Conservation (phyloP, 2,797 vertebrate species). For the Morus bassanus region DNA sequence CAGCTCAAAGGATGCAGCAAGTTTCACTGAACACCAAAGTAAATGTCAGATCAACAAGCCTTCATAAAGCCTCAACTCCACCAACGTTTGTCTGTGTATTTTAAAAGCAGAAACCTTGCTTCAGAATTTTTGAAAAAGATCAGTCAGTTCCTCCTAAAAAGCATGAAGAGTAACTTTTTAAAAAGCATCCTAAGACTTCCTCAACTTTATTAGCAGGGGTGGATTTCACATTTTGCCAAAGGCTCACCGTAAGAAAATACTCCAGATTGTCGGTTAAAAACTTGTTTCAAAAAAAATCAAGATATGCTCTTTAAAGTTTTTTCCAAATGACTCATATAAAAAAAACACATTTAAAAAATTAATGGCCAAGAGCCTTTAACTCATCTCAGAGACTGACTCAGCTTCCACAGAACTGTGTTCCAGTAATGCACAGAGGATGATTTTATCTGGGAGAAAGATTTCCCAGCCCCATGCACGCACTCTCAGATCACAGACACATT, state of each 20-base stretch:
- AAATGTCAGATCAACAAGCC: conserved; percentile 15
- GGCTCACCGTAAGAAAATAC: not conserved
- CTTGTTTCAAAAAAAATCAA: not conserved
- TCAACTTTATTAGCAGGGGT: not conserved
- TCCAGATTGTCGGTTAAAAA: not conserved
- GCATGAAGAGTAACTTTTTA: not conserved
- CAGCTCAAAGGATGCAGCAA: not conserved
- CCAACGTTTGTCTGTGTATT: not conserved
- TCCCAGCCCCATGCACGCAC: not conserved
- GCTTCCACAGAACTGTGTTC: not conserved
- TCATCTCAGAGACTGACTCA: conserved; percentile 22
- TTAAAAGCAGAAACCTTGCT: not conserved
- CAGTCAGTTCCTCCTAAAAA: not conserved
- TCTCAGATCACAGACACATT: not conserved
- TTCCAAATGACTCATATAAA: conserved; percentile 39
- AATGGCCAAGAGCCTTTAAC: conserved; percentile 21
- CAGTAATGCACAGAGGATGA: not conserved
- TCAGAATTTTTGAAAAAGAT: not conserved
- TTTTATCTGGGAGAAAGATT: conserved; percentile 9
- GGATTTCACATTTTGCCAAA: not conserved
- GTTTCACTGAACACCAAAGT: not conserved
- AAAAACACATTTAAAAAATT: conserved; percentile 25
- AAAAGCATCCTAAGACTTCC: not conserved
- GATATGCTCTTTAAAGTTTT: conserved; percentile 38
- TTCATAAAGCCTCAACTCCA: not conserved